A percentile compares a stretch with the other conserved stretches of the same genome.
phyloP scores from a whole-genome alignment of 1,140 invertebrate species.

The Procambarus clarkii region DNA sequence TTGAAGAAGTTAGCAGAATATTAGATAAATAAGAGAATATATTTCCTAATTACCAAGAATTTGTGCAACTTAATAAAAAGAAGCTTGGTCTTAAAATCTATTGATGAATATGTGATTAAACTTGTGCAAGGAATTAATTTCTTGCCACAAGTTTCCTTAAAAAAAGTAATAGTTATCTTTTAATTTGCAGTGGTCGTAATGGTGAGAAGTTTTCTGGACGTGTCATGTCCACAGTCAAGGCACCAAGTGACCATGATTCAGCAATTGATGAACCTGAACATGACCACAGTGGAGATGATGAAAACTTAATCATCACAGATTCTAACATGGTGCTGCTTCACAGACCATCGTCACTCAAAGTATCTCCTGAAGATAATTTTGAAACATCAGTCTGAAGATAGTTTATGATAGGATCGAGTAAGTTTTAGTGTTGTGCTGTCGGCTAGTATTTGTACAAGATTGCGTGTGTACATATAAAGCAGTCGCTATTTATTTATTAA shows the following conservation, averaged over 20 bases:
- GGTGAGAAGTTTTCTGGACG: slow-evolving; percentile 47
- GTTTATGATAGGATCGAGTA: neutral
- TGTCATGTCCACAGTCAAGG: slow-evolving; percentile 35
- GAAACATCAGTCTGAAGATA: slow-evolving; percentile 44
- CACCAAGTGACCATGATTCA: slow-evolving; percentile 54
- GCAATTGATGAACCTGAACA: slow-evolving; percentile 61
- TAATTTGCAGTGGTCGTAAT: slow-evolving; percentile 40
- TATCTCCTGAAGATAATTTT: slow-evolving; percentile 51
- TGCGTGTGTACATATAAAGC: too few relatives aligned
- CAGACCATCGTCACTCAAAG: slow-evolving; percentile 44
- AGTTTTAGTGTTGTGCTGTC: neutral
- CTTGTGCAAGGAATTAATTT: too few relatives aligned
- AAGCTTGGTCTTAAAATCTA: too few relatives aligned
- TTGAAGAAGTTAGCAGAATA: too few relatives aligned
- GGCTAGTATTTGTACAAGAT: neutral
- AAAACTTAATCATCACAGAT: slow-evolving; percentile 55
- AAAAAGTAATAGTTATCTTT: neutral
- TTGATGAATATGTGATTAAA: too few relatives aligned
- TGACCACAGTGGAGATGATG: slow-evolving; percentile 55
- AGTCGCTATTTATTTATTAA: too few relatives aligned
- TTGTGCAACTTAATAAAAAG: too few relatives aligned
- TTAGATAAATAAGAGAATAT: too few relatives aligned
- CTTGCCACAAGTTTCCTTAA: too few relatives aligned
- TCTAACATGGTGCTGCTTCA: slow-evolving; percentile 44
- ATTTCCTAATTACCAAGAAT: too few relatives aligned